Base-by-base conservation (phyloP, 1,140 invertebrate genomes). In the Brachionus manjavacas region DNA sequence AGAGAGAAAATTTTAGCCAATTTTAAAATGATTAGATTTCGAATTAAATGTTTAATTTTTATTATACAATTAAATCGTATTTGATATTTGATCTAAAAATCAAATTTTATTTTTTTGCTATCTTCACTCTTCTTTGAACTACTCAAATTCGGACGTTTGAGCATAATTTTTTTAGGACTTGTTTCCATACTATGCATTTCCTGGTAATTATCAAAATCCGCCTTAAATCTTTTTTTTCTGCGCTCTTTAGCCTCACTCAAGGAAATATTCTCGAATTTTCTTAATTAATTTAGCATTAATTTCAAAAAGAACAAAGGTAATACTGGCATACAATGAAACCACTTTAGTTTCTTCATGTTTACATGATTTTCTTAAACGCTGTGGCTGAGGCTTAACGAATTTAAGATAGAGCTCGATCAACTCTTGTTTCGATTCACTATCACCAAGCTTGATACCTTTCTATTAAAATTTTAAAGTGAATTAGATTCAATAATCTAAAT, bases 11-110 rank as follows among this genome's bases (percentile, higher is more conserved):
- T 46, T 46, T 46, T 6, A 46, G 14, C 14, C 14, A 46, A 14
- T n/a, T 11, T 12, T 11, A 4, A 46, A 46, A 46, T 46, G 43
- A 46, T 12, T 25, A 64, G 25, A 11, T 23, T 64, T 64, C 16
- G 25, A 23, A 64, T 64, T 49, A n/a, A 49, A 49, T 14, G 7
- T 2, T 23, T 1, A 55, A 55, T 55, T n/a, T 16, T 55, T 55
- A 55, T 72, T 72, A 20, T 72, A 72, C 68, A 72, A 72, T 8
- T 41, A 3, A 72, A 39, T 39, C 46, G 68, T 72, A 72, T n/a
- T 4, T 8, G 6, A n/a, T 72, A 1, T 20, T n/a, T n/a, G n/a
- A n/a, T n/a, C n/a, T 39, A 7, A 72, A 11, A 72, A 39, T 16
- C n/a, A 76, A 25, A 49, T 76, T 76, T 76, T 25, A 28, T 52